A percentile compares a stretch with the other conserved stretches of the same genome.
Evolutionary conservation across 2,797 vertebrate genomes (phyloP).

Genomic region (Anguilla pacifica): DNA sequence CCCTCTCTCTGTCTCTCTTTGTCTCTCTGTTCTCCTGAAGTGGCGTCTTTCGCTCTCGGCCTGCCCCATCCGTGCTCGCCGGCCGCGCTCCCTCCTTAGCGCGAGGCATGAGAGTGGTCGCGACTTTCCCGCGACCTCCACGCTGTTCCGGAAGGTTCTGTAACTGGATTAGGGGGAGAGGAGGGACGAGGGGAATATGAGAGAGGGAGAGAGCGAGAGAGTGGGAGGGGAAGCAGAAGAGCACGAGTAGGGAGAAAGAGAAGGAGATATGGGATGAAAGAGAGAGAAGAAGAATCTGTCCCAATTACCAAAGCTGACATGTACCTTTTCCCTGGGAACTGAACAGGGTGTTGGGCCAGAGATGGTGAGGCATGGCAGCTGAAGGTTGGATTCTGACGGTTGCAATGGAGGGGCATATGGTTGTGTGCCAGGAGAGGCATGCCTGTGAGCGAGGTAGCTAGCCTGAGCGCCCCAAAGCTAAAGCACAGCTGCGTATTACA

Average conservation of each 20-base stretch:
- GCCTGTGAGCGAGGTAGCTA: neutral
- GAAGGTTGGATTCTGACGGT: neutral
- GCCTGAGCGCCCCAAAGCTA: neutral
- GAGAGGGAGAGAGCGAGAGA: neutral
- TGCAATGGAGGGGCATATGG: neutral
- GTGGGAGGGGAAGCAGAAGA: neutral
- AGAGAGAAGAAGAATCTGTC: neutral
- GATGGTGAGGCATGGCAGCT: too few species aligned
- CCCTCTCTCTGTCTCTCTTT: neutral
- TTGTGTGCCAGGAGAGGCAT: neutral
- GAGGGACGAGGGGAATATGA: neutral
- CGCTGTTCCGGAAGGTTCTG: neutral
- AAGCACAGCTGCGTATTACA: neutral
- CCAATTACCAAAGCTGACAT: neutral
- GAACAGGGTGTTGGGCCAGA: neutral
- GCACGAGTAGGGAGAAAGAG: neutral
- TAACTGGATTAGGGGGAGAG: slow-evolving; percentile 3
- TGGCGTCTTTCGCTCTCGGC: neutral
- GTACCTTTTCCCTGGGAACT: neutral
- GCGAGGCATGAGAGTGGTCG: neutral
- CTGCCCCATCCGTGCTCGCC: neutral
- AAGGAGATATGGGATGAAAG: neutral
- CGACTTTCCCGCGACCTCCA: neutral
- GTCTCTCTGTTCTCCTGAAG: neutral
- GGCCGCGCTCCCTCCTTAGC: neutral